Evolutionary conservation across 2,113 vertebrate species (phyloP), one percentile per base, ranked within the genome.

Genomic region (Perccottus glenii): DNA sequence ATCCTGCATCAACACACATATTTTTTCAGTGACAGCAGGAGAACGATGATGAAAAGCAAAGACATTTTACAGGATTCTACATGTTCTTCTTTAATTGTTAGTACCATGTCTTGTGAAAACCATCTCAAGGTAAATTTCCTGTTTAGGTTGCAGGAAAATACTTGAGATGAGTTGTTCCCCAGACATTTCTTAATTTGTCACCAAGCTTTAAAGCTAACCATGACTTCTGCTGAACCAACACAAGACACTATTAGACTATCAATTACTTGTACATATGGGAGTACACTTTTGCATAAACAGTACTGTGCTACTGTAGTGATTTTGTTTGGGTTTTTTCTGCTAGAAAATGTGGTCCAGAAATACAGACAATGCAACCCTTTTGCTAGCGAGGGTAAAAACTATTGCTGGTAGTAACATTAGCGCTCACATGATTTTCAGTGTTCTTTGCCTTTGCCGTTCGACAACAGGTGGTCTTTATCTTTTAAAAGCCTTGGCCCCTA

Each of bases 101-200:
- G 38, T 40, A 27, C 19, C 19, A 27, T 27, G 19, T 27, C 19
- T 27, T 27, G 19, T 3, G 38, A 40, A 40, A 40, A 27, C 19
- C 19, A 27, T 27, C 19, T 45, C 11, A 42, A 50, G 32, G 9
- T 66, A 11, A 35, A 51, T 14, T 4, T 9, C 43, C 43, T 64
- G 62, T 55, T 73, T 66, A 27, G 19, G 67, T 35, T 42, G 49
- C n/a, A n/a, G n/a, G n/a, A 55, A 64, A 44, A 61, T 6, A 27
- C 57, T 55, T 36, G 49, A 57, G 49, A 51, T 50, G 46, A 64
- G 45, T 56, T 40, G 43, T 60, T 63, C 33, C 48, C 43, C 60
- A 72, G 61, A 69, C 49, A 27, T 67, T 60, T 51, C 27, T 70
- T 15, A 56, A 64, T 73, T 81, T 78, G 57, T 73, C 53, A 8